Conservation (phyloP, 1,140 invertebrate genomes). For the Meloidogyne floridensis region DNA sequence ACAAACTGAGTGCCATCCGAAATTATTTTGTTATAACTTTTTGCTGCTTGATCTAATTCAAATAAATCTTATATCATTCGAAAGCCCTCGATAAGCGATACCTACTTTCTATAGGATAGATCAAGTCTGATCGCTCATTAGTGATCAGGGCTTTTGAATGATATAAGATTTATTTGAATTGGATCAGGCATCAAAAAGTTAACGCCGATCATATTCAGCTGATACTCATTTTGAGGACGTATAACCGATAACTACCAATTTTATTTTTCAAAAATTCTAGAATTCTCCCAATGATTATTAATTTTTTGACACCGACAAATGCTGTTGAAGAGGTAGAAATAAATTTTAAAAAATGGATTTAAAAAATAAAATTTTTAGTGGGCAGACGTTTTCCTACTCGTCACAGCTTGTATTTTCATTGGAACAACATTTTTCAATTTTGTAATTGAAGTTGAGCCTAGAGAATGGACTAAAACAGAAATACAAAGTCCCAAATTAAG, state of each 20-base stretch:
- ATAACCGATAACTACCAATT: neutral
- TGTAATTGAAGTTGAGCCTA: slow-evolving; percentile 22
- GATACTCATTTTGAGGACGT: no score
- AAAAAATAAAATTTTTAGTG: neutral
- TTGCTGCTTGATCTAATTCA: no score
- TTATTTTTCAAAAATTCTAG: neutral
- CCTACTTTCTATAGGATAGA: no score
- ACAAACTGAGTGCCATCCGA: no score
- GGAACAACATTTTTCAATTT: slow-evolving; percentile 28
- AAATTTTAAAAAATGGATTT: neutral
- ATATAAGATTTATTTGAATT: no score
- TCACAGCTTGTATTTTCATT: slow-evolving; percentile 6
- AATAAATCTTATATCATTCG: no score
- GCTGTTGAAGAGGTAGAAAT: neutral
- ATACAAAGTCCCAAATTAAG: neutral
- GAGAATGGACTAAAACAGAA: slow-evolving; percentile 22
- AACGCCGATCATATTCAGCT: no score
- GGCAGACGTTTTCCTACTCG: slow-evolving; percentile 14
- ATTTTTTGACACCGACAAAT: neutral
- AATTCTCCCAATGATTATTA: slow-evolving; percentile 1
- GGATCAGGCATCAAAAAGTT: no score
- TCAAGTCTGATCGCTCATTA: no score
- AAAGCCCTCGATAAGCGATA: no score
- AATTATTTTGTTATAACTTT: no score
- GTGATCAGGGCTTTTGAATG: no score